Evolutionary conservation across 2,888 invertebrate species (phyloP), one percentile per base, ranked within the genome.

Genomic region (Acleris literana): DNA sequence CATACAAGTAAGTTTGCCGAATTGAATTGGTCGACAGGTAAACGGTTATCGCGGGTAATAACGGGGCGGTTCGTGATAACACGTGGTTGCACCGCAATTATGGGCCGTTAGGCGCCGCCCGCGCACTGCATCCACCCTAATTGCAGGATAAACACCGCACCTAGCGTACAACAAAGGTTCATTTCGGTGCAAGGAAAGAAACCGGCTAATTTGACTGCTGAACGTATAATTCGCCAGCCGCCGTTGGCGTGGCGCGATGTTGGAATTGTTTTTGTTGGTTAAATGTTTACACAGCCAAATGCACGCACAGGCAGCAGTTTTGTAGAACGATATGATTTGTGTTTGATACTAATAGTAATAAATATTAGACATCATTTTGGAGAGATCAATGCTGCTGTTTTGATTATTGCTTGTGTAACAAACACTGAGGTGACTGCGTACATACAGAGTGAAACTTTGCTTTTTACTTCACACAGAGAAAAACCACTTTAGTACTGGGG

Each of bases 11-110:
- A 81, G 78, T 80, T 82, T 79, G 78, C 76, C 69, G 82, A 86
- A 87, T 84, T 82, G 83, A 85, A 86, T 84, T 74, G 81, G 76
- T 78, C 75, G 80, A 74, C 80, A 84, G 83, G 83, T 86, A 85
- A 86, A 85, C 81, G 81, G 82, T 85, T 82, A 86, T 85, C 77
- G 82, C 76, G 69, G 69, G 78, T 82, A 85, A 84, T 82, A 82
- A 84, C 81, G 80, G 82, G 74, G 79, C 75, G 72, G 70, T 76
- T 77, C 76, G 76, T 77, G 78, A 80, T 80, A 79, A 75, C 80
- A 74, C 77, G 77, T 73, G 77, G 76, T 75, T 70, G 72, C 82
- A 76, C 78, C 82, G 77, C 82, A 86, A 87, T 88, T 87, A 87
- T 71, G 73, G 78, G 80, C 77, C 74, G 82, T 86, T 85, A 82